Conservation (phyloP, 2,888 invertebrate species). For the Lasioglossum calceatum region DNA sequence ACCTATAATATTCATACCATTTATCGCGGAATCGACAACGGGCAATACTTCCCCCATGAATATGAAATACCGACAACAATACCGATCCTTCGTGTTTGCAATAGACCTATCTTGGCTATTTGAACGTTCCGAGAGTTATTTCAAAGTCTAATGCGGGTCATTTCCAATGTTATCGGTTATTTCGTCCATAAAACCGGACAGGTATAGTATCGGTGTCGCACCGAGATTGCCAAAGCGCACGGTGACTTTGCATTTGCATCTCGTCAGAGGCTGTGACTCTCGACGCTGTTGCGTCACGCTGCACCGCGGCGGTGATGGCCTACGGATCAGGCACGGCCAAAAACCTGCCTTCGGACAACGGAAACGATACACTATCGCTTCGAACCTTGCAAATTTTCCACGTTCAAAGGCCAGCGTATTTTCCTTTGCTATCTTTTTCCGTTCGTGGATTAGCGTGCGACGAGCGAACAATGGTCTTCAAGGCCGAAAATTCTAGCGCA, state of each 20-base stretch:
- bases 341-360: constrained; percentile 9
- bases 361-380: background rate
- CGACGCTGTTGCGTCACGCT: constrained; percentile 22
- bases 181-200: background rate
- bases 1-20: background rate
- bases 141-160: background rate
- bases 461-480: constrained; percentile 21
- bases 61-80: background rate
- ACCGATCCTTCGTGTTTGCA: background rate
- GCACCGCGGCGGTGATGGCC: background rate
- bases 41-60: background rate
- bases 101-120: background rate
- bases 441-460: background rate
- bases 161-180: constrained; percentile 12
- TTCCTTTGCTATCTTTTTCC: background rate
- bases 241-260: constrained; percentile 21
- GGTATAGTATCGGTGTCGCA: constrained; percentile 13
- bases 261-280: background rate
- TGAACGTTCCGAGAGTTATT: constrained; percentile 1
- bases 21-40: background rate
- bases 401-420: background rate
- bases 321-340: constrained; percentile 26
- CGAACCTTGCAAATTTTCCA: background rate
- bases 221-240: constrained; percentile 18
- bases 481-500: constrained; percentile 63